Base-by-base conservation (phyloP, 1,140 invertebrate genomes). In the Drosophila sulfurigaster region DNA sequence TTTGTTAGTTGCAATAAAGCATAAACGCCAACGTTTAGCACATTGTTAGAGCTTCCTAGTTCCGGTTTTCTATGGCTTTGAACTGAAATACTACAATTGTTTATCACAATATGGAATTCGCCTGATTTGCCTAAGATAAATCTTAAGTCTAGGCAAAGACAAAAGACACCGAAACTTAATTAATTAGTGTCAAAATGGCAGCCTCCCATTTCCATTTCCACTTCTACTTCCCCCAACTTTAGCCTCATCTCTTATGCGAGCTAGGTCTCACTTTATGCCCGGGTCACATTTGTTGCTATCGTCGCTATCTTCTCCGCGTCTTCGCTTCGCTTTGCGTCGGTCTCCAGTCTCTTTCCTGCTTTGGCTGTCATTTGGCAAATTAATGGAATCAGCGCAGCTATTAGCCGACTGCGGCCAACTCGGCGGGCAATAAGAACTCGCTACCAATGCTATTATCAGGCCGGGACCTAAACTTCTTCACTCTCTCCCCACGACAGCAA, bases 351-450 rank as follows among this genome's bases (percentile, higher is more conserved):
- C 30, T 15, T 69, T 51, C 56, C 46, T 52, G 60, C 58, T 52
- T 68, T 67, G 41, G 62, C 78, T 89, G 85, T 89, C 85, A 89
- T 83, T 89, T 68, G 86, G 75, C 78, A 89, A 89, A 89, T 89
- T 89, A 89, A 89, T 89, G 85, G 85, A 89, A 90, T 89, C 86
- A 90, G 75, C 86, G 79, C 62, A 66, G 86, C 85, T 89, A 89
- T 89, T 89, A 89, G 85, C 86, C 78, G 59, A 86, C 75, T 88
- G 85, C 80, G 80, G 80, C 59, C 58, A 49, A 48, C 52, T 28
- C 77, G 58, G 46, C 65, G 41, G 58, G 46, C 65, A 46, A 58
- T 52, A 48, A 65, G 51, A 38, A 63, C 57, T n/a, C 43, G n/a
- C 32, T 45, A 28, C 28, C 49, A 60, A 59, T 51, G 70, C 59